These are phyloP conservation scores for Drosophila parabipectinata DNA, from an alignment of 1,140 invertebrate genomes.

Conservation along the genomic window DNA sequence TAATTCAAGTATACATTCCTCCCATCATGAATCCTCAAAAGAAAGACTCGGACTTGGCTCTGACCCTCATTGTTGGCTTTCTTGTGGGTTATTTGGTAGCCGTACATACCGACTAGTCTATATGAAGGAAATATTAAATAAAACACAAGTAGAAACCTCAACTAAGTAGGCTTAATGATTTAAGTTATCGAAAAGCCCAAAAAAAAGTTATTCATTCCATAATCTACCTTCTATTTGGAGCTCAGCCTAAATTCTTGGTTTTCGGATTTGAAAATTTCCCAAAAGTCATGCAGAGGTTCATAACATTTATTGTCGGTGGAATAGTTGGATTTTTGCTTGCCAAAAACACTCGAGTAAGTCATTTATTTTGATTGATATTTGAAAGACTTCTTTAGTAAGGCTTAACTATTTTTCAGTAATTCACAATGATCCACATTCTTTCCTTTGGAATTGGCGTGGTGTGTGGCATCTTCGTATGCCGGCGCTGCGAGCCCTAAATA, in stretches of 20 bases:
- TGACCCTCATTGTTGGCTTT: conserved; percentile 42
- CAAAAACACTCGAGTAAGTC: conserved; percentile 44
- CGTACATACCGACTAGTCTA: conserved; percentile 3
- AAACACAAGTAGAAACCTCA: neutral
- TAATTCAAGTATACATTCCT: neutral
- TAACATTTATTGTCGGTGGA: conserved; percentile 48
- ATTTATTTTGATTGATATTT: neutral
- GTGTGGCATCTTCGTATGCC: conserved; percentile 49
- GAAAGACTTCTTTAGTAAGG: neutral
- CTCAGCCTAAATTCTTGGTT: conserved; percentile 4
- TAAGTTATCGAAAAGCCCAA: neutral
- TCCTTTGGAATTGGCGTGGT: conserved; percentile 54
- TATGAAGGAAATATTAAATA: neutral
- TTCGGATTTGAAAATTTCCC: neutral
- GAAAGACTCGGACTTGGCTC: conserved; percentile 9
- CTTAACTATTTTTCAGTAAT: neutral
- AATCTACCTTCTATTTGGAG: neutral
- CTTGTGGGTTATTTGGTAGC: conserved; percentile 44
- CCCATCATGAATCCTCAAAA: neutral
- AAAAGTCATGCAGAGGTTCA: conserved; percentile 35
- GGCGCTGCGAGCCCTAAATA: conserved; percentile 28
- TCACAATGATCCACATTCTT: conserved; percentile 38
- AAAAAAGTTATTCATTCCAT: neutral
- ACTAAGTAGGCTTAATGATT: neutral
- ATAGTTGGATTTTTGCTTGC: conserved; percentile 39